These are phyloP conservation scores for Rhynchophorus ferrugineus DNA, from an alignment of 1,140 invertebrate species.

Conservation along the genomic window DNA sequence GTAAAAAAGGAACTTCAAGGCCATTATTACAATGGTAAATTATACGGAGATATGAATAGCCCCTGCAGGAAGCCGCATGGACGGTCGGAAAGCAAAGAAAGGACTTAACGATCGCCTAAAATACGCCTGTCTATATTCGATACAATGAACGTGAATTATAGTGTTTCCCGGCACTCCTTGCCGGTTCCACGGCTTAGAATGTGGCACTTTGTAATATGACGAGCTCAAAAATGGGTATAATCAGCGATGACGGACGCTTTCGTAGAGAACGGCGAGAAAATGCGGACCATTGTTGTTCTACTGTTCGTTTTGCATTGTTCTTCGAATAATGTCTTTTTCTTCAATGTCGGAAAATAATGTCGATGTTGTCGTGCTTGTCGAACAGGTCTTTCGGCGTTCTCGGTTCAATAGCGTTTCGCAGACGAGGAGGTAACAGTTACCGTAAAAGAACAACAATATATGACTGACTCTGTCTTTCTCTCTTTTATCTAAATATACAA, in stretches of 20 bases:
- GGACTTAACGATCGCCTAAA: constrained; percentile 23
- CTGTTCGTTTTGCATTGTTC: background rate
- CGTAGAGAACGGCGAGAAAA: constrained; percentile 2
- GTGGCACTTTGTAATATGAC: constrained; percentile 7
- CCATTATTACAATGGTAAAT: constrained; percentile 23
- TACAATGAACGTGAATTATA: constrained; percentile 23
- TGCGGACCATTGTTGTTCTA: background rate
- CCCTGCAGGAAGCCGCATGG: constrained; percentile 19
- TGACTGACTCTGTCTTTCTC: no score
- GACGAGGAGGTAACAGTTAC: no score
- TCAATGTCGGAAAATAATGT: no score
- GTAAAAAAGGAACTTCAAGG: constrained; percentile 20
- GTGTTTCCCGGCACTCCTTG: constrained; percentile 18
- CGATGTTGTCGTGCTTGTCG: no score
- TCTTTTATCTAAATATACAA: no score
- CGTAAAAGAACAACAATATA: no score
- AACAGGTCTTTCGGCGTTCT: no score
- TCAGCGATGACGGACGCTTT: background rate
- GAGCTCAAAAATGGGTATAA: constrained; percentile 1
- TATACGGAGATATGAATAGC: constrained; percentile 23
- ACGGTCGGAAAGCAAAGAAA: constrained; percentile 19
- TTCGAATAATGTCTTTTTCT: background rate
- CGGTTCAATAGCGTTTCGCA: no score
- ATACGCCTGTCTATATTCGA: constrained; percentile 20
- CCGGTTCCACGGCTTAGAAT: constrained; percentile 4